Conservation (phyloP, 2,797 vertebrate species). For the Eremophila alpestris region DNA sequence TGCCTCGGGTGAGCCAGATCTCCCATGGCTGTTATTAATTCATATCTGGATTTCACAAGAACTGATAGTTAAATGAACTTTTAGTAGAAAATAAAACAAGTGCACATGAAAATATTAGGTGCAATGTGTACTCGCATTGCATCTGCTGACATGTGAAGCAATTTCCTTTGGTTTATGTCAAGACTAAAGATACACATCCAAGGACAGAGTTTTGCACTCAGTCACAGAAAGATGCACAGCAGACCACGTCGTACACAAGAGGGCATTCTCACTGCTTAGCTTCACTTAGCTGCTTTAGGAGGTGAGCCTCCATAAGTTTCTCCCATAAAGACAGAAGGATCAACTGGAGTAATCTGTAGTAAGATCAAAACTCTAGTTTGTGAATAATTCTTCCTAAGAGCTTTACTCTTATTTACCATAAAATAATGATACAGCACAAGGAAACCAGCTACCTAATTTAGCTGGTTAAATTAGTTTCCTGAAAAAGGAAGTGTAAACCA, state of each 20-base stretch:
- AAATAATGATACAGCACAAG: background rate
- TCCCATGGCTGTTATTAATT: background rate
- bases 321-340: background rate
- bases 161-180: background rate
- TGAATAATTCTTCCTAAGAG: background rate
- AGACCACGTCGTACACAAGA: rapidly evolving
- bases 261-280: background rate
- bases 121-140: background rate
- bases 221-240: background rate
- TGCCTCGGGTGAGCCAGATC: background rate
- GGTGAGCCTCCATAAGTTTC: background rate
- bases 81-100: background rate
- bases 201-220: background rate
- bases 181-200: background rate
- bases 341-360: background rate
- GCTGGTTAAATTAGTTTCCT: background rate
- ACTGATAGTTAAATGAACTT: background rate
- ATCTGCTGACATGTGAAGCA: background rate
- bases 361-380: background rate
- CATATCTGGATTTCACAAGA: background rate
- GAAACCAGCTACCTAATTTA: background rate
- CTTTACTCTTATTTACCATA: background rate
- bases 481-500: background rate
- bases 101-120: background rate
- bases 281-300: background rate